Conservation (phyloP, 2,888 invertebrate species). For the Bombylius discolor region DNA sequence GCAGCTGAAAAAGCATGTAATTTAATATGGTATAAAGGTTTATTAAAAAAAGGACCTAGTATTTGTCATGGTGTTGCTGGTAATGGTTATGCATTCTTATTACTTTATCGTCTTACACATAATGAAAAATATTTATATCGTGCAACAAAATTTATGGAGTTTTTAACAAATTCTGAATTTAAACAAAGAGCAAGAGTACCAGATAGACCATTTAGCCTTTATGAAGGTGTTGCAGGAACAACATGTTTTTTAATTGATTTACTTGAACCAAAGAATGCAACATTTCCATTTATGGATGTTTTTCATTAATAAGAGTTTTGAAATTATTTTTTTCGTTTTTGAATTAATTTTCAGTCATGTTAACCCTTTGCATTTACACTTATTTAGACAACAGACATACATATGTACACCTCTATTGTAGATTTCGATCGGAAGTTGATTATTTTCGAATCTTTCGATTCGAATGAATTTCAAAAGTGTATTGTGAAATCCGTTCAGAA, state of each 20-base stretch:
- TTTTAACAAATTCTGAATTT: conserved; percentile 55
- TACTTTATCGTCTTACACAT: conserved; percentile 60
- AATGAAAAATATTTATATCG: conserved; percentile 58
- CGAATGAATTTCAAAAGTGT: too few species aligned
- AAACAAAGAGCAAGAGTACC: conserved; percentile 55
- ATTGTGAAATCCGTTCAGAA: too few species aligned
- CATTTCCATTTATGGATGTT: conserved; percentile 75
- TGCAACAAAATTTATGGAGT: conserved; percentile 63
- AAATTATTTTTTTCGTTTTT: neutral
- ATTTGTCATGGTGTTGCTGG: conserved; percentile 82
- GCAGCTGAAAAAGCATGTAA: conserved; percentile 58
- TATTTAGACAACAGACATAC: too few species aligned
- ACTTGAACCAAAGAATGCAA: conserved; percentile 54
- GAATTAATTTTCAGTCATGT: too few species aligned
- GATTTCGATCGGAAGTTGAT: too few species aligned
- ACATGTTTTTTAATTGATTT: conserved; percentile 71
- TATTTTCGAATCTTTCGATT: too few species aligned
- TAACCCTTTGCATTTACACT: too few species aligned
- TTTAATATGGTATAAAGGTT: conserved; percentile 68
- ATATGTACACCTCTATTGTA: too few species aligned
- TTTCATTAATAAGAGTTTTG: conserved; percentile 19
- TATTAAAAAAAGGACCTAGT: conserved; percentile 76
- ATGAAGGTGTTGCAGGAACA: conserved; percentile 78
- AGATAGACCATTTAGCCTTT: conserved; percentile 70
- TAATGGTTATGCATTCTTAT: conserved; percentile 65